Evolutionary conservation across 1,140 invertebrate species (phyloP), one percentile per base, ranked within the genome.

Genomic region (Drosophila ficusphila): DNA sequence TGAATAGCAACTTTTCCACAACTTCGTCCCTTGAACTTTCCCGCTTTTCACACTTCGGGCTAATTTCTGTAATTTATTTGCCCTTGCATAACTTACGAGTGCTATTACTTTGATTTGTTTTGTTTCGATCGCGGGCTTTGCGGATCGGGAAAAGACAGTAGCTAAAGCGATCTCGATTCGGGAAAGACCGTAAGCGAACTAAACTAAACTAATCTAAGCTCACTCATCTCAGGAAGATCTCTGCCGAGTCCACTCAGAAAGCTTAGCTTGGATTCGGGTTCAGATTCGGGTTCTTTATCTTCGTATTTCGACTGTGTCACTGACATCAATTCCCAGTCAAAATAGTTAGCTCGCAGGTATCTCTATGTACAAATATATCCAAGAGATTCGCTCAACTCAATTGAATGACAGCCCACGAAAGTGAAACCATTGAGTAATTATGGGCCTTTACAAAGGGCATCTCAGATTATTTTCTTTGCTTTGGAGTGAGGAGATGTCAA

Each of bases 181-280:
- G 19, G 46, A 52, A 79, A 79, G 62, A 76, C 47, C 76, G 81
- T 72, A 76, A 57, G 41, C 79, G 53, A 76, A 81, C 81, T 85
- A 81, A 85, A 85, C 79, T 79, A 78, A 75, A 75, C 41, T 69
- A 76, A 85, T 73, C 70, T 77, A 82, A 82, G 39, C 39, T 74
- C 70, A 31, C 41, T 53, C 48, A 51, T 64, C 47, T 68, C 47
- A 73, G 67, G 39, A 74, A 19, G 19, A 73, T 31, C 27, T 31
- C 53, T 48, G 74, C 27, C 57, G 68, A 79, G 64, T 49, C 61
- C 52, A 65, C 78, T 56, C 74, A 56, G 71, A 62, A 86, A 90
- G 79, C 77, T 51, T 21, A 31, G 51, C 25, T 56, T 19, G 18
- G 53, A 44, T 47, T 49, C 9, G 47, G 29, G 7, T 12, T 58